These are phyloP conservation scores for Vesta saturnalis DNA, from an alignment of 2,888 invertebrate genomes.

Conservation along the genomic window DNA sequence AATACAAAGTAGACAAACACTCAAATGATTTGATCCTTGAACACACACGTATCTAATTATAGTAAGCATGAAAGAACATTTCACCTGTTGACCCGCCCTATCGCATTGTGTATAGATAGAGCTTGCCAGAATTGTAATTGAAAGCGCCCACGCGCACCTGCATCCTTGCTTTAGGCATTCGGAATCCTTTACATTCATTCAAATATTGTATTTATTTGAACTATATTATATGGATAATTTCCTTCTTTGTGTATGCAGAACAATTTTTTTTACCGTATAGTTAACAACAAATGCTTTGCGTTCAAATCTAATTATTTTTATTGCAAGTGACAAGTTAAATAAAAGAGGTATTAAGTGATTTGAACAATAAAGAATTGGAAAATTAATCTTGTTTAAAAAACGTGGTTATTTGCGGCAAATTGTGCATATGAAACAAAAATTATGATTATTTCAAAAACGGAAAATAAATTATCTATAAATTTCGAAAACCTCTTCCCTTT, in stretches of 20 bases:
- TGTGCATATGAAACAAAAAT: too few species aligned
- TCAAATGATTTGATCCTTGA: slow-evolving; percentile 35
- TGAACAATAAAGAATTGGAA: too few species aligned
- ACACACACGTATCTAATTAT: slow-evolving; percentile 49
- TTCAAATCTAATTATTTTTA: too few species aligned
- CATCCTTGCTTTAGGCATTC: slow-evolving; percentile 35
- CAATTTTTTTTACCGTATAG: too few species aligned
- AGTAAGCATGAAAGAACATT: slow-evolving; percentile 48
- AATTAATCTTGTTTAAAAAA: too few species aligned
- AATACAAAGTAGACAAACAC: slow-evolving; percentile 26
- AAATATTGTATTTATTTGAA: slow-evolving; percentile 12
- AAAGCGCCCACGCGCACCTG: slow-evolving; percentile 50
- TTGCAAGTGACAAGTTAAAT: too few species aligned
- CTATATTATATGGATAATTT: slow-evolving; percentile 3
- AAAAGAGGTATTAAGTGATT: too few species aligned
- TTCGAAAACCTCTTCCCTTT: too few species aligned
- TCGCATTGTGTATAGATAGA: slow-evolving; percentile 47
- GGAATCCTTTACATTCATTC: slow-evolving; percentile 8
- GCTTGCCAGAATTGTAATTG: slow-evolving; percentile 48
- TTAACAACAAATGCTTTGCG: too few species aligned
- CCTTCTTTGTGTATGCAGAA: not conserved
- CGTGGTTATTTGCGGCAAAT: too few species aligned
- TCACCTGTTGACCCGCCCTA: slow-evolving; percentile 52
- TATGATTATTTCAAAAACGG: too few species aligned
- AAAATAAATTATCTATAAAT: too few species aligned